Conservation (phyloP, 2,888 invertebrate species). For the Acanthoscelides obtectus region DNA sequence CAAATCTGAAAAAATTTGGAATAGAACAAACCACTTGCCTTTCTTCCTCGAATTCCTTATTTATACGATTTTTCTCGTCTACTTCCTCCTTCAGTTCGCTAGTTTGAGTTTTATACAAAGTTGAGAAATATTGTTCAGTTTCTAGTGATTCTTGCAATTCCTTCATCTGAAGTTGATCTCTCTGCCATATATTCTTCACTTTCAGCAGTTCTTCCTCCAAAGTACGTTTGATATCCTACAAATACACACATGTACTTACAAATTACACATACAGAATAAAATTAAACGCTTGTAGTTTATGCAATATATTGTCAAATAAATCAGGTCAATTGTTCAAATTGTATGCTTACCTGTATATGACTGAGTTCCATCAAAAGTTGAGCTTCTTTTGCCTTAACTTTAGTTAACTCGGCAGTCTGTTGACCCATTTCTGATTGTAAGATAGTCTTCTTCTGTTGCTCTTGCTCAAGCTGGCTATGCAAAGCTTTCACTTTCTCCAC, state of each 20-base stretch:
- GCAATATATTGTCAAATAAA: too few relatives aligned
- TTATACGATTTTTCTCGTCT: slow-evolving; percentile 75
- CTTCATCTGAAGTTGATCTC: slow-evolving; percentile 63
- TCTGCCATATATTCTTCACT: slow-evolving; percentile 61
- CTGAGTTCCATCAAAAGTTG: slow-evolving; percentile 66
- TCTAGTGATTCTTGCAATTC: slow-evolving; percentile 93
- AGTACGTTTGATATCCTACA: slow-evolving; percentile 62
- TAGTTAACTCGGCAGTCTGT: slow-evolving; percentile 65
- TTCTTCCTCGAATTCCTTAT: slow-evolving; percentile 85
- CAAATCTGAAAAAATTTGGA: too few relatives aligned
- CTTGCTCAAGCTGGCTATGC: slow-evolving; percentile 85
- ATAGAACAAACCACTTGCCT: too few relatives aligned
- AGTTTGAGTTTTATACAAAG: slow-evolving; percentile 90
- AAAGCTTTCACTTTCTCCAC: slow-evolving; percentile 79
- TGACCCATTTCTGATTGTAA: slow-evolving; percentile 77
- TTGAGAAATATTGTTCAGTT: slow-evolving; percentile 93
- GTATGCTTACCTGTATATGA: slow-evolving; percentile 45
- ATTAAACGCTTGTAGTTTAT: too few relatives aligned
- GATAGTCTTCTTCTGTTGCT: slow-evolving; percentile 78
- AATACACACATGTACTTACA: too few relatives aligned
- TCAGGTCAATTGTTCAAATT: too few relatives aligned
- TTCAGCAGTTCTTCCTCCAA: slow-evolving; percentile 74
- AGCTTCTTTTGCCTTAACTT: slow-evolving; percentile 67
- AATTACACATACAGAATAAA: too few relatives aligned
- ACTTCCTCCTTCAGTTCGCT: slow-evolving; percentile 86